Evolutionary conservation across 2,113 vertebrate species (phyloP).

Genomic region (Tympanuchus pallidicinctus): DNA sequence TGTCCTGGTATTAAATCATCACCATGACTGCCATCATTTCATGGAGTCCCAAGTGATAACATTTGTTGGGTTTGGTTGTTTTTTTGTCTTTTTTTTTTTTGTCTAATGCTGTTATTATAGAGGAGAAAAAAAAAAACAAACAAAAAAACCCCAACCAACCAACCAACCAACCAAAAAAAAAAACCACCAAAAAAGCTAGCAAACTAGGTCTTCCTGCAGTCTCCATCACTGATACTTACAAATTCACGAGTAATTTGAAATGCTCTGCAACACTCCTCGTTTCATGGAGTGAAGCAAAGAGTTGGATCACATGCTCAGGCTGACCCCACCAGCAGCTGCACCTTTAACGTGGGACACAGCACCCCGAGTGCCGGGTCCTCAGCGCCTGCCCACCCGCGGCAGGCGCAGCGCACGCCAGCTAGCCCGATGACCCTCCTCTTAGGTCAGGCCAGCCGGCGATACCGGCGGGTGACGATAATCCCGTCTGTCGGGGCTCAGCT

Average conservation of each 20-base stretch:
- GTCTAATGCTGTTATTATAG: too few relatives aligned
- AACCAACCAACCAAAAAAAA: too few relatives aligned
- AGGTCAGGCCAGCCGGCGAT: neutral
- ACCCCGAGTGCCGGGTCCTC: fast-evolving
- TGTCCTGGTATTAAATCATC: neutral
- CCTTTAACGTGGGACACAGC: fast-evolving
- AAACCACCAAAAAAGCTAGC: fast-evolving
- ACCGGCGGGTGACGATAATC: fast-evolving
- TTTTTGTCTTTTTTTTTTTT: too few relatives aligned
- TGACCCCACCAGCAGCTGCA: fast-evolving
- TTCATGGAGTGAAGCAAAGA: neutral
- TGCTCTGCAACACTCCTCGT: fast-evolving
- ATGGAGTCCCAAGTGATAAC: neutral
- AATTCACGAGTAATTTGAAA: neutral
- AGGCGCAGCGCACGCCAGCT: fast-evolving
- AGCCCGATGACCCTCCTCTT: neutral
- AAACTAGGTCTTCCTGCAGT: too few relatives aligned
- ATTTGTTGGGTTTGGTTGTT: too few relatives aligned
- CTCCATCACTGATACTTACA: neutral
- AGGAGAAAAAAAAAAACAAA: too few relatives aligned
- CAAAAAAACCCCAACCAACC: too few relatives aligned
- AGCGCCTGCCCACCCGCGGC: fast-evolving
- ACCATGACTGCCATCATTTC: too few relatives aligned
- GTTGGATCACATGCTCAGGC: fast-evolving
- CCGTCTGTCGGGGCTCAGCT: neutral